Base-by-base conservation (phyloP, 2,113 vertebrate species). In the Mionectes macconnelli region DNA sequence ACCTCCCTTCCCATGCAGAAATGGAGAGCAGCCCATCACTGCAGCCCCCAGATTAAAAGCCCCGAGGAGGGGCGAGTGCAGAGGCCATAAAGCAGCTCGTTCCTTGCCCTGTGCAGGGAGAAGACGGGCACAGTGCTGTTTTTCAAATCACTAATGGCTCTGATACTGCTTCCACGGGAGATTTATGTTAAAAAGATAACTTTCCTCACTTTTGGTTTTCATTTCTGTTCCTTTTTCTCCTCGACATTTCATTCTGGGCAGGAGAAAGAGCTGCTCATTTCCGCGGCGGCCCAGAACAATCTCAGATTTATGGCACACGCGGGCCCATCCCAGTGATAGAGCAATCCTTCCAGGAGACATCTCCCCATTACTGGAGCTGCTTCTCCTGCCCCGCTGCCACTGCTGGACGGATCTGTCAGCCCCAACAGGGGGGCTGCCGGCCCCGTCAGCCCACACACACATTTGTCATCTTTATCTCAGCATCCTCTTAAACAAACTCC, bases 301-400 rank as follows among this genome's bases (percentile, higher is more conserved):
- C 93, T 97, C 76, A 96, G 96, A 98, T 98, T 98, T 98, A 98
- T 97, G 94, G 94, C 90, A 53, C 83, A 96, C 94, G 91, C 96
- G 94, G 97, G 94, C 91, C 92, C 97, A 98, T 98, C 97, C 95
- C 63, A 10, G 94, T 96, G 97, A 98, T 97, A 92, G 98, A 97
- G 97, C 98, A 98, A 99, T 99, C 98, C 98, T 97, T 98, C 97
- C 98, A 93, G 95, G 96, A 97, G 97, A 98, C 97, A 97, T 96
- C 97, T 97, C 98, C 97, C 98, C 97, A 98, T 98, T 98, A 98
- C 98, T 64, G 78, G 94, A 91, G 97, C 96, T 97, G 97, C 97
- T 96, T 94, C 89, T 80, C 94, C 97, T 98, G 96, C 90, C 97
- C 96, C 39, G 92, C 86, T 97, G 97, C 96, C 94, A 92, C 94